Conservation (phyloP, 1,140 invertebrate species). For the Holotrichia oblita region DNA sequence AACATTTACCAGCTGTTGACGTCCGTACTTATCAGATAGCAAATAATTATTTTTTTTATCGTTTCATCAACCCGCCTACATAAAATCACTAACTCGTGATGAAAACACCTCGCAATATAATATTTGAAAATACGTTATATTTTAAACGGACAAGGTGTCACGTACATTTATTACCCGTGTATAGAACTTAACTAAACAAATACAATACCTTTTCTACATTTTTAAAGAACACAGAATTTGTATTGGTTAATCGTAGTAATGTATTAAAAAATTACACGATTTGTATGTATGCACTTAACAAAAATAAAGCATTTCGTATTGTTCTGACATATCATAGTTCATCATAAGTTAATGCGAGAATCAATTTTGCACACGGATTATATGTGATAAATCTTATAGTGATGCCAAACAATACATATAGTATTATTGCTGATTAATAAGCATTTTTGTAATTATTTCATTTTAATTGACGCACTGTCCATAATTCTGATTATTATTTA, state of each 20-base stretch:
- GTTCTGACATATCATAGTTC: background rate
- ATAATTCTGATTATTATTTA: background rate
- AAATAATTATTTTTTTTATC: conserved; percentile 25
- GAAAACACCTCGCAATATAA: background rate
- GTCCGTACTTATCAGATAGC: conserved; percentile 22
- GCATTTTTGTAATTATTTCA: background rate
- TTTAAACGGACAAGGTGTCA: background rate
- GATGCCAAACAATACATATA: background rate
- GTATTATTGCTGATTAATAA: conserved; percentile 21
- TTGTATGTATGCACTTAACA: background rate
- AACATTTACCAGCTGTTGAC: conserved; percentile 23
- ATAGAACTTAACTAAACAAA: background rate
- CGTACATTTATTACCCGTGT: background rate
- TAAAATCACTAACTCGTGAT: background rate
- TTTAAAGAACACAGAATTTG: too few relatives aligned
- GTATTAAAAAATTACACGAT: background rate
- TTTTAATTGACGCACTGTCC: background rate
- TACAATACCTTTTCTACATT: background rate
- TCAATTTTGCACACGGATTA: background rate
- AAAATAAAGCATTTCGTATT: background rate
- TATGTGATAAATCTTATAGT: conserved; percentile 17
- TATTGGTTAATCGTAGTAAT: too few relatives aligned
- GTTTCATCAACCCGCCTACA: background rate
- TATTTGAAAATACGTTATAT: conserved; percentile 1
- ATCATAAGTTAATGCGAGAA: background rate